Percentiles rank a stretch among this genome's conserved stretches.
These are phyloP conservation scores for Tetrapedia diversipes DNA, from an alignment of 2,888 invertebrate species.

Conservation along the genomic window DNA sequence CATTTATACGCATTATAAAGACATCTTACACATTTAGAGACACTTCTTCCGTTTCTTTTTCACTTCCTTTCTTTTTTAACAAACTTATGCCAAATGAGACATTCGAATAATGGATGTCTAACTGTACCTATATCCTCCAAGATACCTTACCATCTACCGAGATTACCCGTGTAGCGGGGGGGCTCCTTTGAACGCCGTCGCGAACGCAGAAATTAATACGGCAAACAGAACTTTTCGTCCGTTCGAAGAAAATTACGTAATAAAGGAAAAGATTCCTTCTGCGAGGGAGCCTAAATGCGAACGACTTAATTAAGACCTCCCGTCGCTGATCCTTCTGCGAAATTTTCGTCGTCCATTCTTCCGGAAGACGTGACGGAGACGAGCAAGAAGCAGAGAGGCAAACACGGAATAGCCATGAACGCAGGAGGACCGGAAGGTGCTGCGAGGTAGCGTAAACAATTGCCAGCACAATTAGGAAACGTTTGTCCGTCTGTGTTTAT, in stretches of 20 bases:
- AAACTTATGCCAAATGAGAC: too few relatives aligned
- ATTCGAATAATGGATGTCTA: background rate
- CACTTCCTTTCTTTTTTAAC: too few relatives aligned
- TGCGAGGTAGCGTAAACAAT: constrained; percentile 74
- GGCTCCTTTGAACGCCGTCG: background rate
- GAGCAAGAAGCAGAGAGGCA: constrained; percentile 62
- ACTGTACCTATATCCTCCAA: too few relatives aligned
- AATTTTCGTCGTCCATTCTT: constrained; percentile 62
- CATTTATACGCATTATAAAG: too few relatives aligned
- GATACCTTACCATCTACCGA: too few relatives aligned
- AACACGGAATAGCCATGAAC: constrained; percentile 65
- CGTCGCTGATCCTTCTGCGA: constrained; percentile 44
- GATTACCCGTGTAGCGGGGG: too few relatives aligned
- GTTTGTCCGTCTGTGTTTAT: constrained; percentile 76
- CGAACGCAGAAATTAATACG: background rate
- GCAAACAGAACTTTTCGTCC: constrained; percentile 33
- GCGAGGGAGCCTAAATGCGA: constrained; percentile 30
- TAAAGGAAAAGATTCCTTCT: constrained; percentile 46
- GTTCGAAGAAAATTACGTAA: constrained; percentile 22
- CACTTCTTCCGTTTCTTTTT: too few relatives aligned
- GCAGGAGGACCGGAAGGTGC: constrained; percentile 62
- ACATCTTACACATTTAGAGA: too few relatives aligned
- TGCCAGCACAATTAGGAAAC: constrained; percentile 77
- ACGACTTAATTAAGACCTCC: constrained; percentile 60
- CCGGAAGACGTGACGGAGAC: constrained; percentile 68